phyloP scores from a whole-genome alignment of 1,140 invertebrate genomes.

The Contarinia nasturtii region DNA sequence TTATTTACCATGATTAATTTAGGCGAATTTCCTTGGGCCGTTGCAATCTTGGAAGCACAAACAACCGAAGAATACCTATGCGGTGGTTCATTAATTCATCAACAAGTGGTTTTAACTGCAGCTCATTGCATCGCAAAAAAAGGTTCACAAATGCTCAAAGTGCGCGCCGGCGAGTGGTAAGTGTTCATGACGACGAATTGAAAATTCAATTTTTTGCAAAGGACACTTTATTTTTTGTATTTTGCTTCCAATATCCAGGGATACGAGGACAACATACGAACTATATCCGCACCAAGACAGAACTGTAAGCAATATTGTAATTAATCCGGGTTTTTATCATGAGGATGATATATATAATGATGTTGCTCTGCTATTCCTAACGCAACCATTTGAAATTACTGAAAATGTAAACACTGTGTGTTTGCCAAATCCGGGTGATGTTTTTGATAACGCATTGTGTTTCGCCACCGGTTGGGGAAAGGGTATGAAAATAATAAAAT shows the following conservation, averaged over 20 bases:
- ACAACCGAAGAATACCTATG: conserved; percentile 48
- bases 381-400: no score
- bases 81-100: conserved; percentile 55
- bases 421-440: conserved; percentile 28
- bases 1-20: no score
- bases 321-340: neutral
- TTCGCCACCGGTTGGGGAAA: conserved; percentile 24
- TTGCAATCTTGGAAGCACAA: conserved; percentile 34
- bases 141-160: conserved; percentile 21
- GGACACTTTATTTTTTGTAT: no score
- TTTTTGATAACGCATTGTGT: conserved; percentile 38
- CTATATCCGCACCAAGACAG: conserved; percentile 45
- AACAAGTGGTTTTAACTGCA: conserved; percentile 46
- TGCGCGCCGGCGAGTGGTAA: conserved; percentile 51
- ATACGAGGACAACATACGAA: conserved; percentile 50
- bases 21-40: conserved; percentile 60
- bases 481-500: no score
- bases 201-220: no score
- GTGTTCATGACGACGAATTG: no score
- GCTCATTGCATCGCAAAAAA: conserved; percentile 35
- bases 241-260: no score
- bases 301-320: conserved; percentile 19
- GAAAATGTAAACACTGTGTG: conserved; percentile 55
- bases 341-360: neutral
- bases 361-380: conserved; percentile 32